Evolutionary conservation across 2,797 vertebrate species (phyloP), one percentile per base, ranked within the genome.

Genomic region (Parauchenoglanis ngamensis): DNA sequence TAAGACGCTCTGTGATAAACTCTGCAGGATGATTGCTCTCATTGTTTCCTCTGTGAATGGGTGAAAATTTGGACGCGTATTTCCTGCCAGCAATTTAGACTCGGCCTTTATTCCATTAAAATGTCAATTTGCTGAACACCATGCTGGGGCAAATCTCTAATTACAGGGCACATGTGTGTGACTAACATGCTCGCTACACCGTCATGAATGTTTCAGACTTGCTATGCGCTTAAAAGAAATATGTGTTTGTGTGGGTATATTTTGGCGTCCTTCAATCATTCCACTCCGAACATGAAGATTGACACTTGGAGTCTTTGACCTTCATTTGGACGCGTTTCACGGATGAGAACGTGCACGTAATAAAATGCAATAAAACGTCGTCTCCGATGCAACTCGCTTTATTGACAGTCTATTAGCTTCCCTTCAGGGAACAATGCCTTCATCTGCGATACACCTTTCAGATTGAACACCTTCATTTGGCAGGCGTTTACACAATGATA

Each of bases 91-190:
- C 40, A 6, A 56, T 82, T 87, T 61, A 6, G 25, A 52, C n/a
- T 81, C 83, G 57, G 28, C 56, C 85, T 89, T 84, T 81, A 88
- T 89, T 68, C 49, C 72, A 77, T 84, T 87, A 89, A 87, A 79
- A 87, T 88, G 85, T 89, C 85, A 88, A 77, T 86, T 90, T 67
- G n/a, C 82, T 86, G 54, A n/a, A 70, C 8, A 4, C 54, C 54
- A 35, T 73, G 63, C 15, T 40, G 81, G 31, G 28, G 70, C 56
- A 15, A 75, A 40, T 70, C 75, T 54, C 80, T 84, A 81, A 84
- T 90, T 88, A 82, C 40, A 72, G 44, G 40, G 80, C 75, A 87
- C n/a, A 44, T 56, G 72, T 54, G n/a, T 35, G 70, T 73, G 83
- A 70, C 46, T 75, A 72, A 73, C 65, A 25, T 77, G 8, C 83